phyloP scores from a whole-genome alignment of 2,888 invertebrate species.

The Ferdinandea cuprea region DNA sequence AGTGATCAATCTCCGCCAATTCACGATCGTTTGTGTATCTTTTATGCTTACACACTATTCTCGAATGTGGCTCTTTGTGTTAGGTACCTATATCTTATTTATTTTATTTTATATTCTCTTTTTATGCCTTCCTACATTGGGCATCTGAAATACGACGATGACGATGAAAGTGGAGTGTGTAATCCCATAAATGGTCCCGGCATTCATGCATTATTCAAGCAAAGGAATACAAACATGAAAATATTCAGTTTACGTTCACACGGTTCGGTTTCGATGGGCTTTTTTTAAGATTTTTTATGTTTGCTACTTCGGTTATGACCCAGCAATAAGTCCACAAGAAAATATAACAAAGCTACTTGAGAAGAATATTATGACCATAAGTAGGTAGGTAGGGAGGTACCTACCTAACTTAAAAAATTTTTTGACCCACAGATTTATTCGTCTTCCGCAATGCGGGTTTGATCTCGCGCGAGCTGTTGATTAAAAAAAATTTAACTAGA shows the following conservation, averaged over 20 bases:
- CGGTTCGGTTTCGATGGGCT: slow-evolving; percentile 44
- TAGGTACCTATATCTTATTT: too few species aligned
- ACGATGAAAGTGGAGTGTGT: slow-evolving; percentile 32
- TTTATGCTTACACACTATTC: slow-evolving; percentile 46
- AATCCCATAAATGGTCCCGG: slow-evolving; percentile 54
- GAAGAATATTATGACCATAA: slow-evolving; percentile 16
- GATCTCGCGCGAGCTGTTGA: slow-evolving; percentile 8
- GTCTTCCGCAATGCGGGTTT: background rate
- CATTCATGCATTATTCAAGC: slow-evolving; percentile 62
- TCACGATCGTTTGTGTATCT: slow-evolving; percentile 49
- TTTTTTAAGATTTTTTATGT: slow-evolving; percentile 4
- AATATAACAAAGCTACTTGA: slow-evolving; percentile 7
- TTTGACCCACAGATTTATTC: background rate
- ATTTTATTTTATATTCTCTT: too few species aligned
- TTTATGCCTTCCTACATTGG: slow-evolving; percentile 11
- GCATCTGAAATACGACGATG: slow-evolving; percentile 9
- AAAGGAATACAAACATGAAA: slow-evolving; percentile 25
- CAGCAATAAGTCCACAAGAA: slow-evolving; percentile 15
- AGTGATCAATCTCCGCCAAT: slow-evolving; percentile 61
- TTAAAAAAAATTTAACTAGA: slow-evolving; percentile 3
- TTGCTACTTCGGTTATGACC: background rate
- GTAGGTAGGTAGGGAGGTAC: too few species aligned
- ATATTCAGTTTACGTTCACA: slow-evolving; percentile 56
- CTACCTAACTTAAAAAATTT: background rate
- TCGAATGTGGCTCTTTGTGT: slow-evolving; percentile 30